Percentiles rank a stretch among this genome's conserved stretches.
These are phyloP conservation scores for Drosophila setosimentum DNA, from an alignment of 2,888 invertebrate genomes.

Conservation along the genomic window DNA sequence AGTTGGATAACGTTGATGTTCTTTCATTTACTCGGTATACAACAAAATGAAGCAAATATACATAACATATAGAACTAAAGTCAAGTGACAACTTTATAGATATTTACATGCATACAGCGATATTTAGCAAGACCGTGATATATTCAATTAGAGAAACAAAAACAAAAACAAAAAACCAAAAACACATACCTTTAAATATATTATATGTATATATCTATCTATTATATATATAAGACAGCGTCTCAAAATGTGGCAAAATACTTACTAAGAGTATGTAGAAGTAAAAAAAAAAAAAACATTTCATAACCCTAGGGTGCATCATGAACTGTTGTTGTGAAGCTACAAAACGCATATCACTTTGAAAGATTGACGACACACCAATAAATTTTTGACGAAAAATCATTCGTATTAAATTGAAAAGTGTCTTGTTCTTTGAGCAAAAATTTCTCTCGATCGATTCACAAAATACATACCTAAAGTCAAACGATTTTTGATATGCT, in stretches of 20 bases:
- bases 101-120: constrained; percentile 73
- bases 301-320: constrained; percentile 46
- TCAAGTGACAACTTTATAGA: constrained; percentile 69
- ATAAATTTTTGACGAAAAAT: constrained; percentile 21
- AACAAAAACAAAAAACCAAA: constrained; percentile 24
- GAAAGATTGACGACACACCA: constrained; percentile 48
- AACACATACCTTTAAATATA: constrained; percentile 52
- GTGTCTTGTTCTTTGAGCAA: constrained; percentile 55
- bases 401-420: constrained; percentile 38
- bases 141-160: constrained; percentile 69
- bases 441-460: constrained; percentile 33
- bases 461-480: constrained; percentile 9
- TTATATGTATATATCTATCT: constrained; percentile 67
- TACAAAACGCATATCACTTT: constrained; percentile 75
- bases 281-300: constrained; percentile 38
- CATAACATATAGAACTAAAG: constrained; percentile 51
- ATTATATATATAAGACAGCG: constrained; percentile 62
- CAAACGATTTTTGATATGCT: constrained; percentile 44
- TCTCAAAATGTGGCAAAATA: constrained; percentile 75
- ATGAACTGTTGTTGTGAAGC: constrained; percentile 72
- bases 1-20: constrained; percentile 64
- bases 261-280: constrained; percentile 50
- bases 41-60: constrained; percentile 40
- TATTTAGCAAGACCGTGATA: constrained; percentile 81
- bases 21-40: constrained; percentile 50